Evolutionary conservation across 2,113 vertebrate species (phyloP).

Genomic region (Nycticryphes semicollaris): DNA sequence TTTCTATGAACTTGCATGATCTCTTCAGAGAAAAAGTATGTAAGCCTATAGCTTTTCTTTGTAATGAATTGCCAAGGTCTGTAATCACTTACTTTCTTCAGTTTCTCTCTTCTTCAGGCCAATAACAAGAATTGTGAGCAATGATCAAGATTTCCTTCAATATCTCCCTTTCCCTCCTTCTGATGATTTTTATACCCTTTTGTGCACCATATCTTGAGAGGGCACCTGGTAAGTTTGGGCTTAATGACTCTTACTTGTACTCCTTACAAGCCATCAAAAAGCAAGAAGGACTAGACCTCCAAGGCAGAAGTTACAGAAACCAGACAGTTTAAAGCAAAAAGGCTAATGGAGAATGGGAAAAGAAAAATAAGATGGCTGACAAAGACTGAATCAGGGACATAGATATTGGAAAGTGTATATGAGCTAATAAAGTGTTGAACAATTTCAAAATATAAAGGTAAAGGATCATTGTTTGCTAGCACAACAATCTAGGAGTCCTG

Average conservation of each 20-base stretch:
- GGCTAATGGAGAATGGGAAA: neutral
- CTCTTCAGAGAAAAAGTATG: neutral
- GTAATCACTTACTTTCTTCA: neutral
- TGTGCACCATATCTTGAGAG: neutral
- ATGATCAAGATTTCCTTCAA: neutral
- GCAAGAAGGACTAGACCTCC: neutral
- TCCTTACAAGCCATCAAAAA: neutral
- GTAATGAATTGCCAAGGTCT: neutral
- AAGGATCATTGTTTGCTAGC: neutral
- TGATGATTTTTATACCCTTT: neutral
- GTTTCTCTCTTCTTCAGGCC: neutral
- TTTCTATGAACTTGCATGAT: neutral
- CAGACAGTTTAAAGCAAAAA: neutral
- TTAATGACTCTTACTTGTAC: neutral
- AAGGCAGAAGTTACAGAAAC: neutral
- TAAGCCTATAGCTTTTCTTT: neutral
- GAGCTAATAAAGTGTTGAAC: neutral
- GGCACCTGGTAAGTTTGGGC: neutral
- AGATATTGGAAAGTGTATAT: rapidly evolving
- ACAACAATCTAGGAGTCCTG: neutral
- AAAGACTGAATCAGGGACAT: neutral
- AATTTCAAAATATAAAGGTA: neutral
- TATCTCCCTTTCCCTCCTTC: neutral
- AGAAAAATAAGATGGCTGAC: neutral
- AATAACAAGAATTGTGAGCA: neutral